Base-by-base conservation (phyloP, 2,888 invertebrate species). In the Sarcophaga variegata region DNA sequence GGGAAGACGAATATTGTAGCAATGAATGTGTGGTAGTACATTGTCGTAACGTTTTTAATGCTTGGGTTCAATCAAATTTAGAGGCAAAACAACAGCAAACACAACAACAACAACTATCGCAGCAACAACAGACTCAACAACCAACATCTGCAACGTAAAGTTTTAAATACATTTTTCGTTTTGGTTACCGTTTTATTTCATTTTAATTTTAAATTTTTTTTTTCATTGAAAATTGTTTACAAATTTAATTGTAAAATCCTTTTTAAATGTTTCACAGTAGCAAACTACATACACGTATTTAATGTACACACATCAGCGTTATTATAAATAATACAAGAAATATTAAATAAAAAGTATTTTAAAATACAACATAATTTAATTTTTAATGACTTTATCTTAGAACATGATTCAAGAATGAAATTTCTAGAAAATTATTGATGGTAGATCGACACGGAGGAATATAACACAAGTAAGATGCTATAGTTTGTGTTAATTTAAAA, bases 1-100 rank as follows among this genome's bases (percentile, higher is more conserved):
- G 98, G 98, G 98, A 98, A 93, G 97, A 97, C 93, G 98, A 98
- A 93, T 99, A 98, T 94, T 99, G 98, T 95, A 98, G 98, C 94
- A 98, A 98, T 94, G 98, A 98, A 94, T 99, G 98, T 94, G 98
- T 98, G 89, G 97, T 98, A 93, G 97, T 96, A 93, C 98, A 99
- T 94, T 98, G 98, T 96, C 97, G 98, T 96, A 98, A 98, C 94
- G 98, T 98, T 2, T 93, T 93, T 83, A 92, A 90, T 60, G 90
- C 90, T 4, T 93, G 93, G 93, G 92, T 93, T 11, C 90, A 91
- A 63, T 90, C 92, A 6, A 90, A 92, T 84, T 87, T 92, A 80
- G 91, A 90, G 47, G 89, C 90, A 54, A 87, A 84, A 45, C 72
- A 85, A 66, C 81, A 85, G 37, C 77, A 77, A 64, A 69, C 64